phyloP scores from a whole-genome alignment of 2,888 invertebrate genomes.

The Cheilosia pagana region DNA sequence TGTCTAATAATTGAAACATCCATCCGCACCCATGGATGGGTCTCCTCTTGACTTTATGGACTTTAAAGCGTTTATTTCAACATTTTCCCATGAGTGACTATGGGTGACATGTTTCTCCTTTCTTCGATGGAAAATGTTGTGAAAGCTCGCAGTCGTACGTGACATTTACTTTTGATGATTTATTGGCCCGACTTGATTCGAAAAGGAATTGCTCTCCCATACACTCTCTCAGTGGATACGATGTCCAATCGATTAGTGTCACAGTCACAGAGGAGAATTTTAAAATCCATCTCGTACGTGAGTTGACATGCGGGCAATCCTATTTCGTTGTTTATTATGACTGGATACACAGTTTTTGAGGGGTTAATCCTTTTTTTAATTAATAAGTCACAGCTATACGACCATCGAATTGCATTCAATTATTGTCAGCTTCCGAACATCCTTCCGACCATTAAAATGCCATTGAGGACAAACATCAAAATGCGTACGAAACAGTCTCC shows the following conservation, averaged over 20 bases:
- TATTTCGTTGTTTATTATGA: not conserved
- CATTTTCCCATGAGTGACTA: conserved; percentile 9
- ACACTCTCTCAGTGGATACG: conserved; percentile 43
- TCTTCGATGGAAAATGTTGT: conserved; percentile 36
- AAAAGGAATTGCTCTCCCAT: not conserved
- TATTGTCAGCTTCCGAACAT: conserved; percentile 46
- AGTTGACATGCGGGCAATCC: conserved; percentile 22
- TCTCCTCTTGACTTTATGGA: conserved; percentile 10
- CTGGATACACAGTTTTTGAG: not conserved
- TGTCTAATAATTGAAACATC: conserved; percentile 57
- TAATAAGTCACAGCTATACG: not conserved
- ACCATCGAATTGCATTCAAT: conserved; percentile 25
- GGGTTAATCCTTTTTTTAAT: not conserved
- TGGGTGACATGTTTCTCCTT: not conserved
- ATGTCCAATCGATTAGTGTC: conserved; percentile 66
- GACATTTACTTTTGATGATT: conserved; percentile 67
- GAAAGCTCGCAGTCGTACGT: conserved; percentile 62
- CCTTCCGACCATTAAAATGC: conserved; percentile 36
- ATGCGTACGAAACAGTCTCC: conserved; percentile 22
- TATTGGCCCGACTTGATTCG: conserved; percentile 26
- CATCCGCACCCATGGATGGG: conserved; percentile 20
- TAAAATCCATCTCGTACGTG: conserved; percentile 54
- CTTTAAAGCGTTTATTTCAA: conserved; percentile 27
- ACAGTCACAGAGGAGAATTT: conserved; percentile 52
- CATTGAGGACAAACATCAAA: conserved; percentile 40